These are phyloP conservation scores for Rallus crepitans DNA, from an alignment of 2,797 vertebrate genomes.

Conservation along the genomic window DNA sequence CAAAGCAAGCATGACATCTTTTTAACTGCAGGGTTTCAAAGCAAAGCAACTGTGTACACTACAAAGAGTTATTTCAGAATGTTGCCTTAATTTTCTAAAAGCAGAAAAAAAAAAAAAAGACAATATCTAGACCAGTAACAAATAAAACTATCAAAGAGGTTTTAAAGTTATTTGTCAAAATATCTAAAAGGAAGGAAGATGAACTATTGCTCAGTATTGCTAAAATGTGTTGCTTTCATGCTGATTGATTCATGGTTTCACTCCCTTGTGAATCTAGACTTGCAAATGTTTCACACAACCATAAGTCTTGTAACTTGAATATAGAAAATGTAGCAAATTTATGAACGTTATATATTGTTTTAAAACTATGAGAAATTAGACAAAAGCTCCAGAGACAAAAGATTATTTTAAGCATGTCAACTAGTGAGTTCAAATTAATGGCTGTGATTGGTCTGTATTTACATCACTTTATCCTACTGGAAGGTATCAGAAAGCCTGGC, in stretches of 20 bases:
- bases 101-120: not conserved
- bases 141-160: not conserved
- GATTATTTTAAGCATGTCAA: not conserved
- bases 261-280: not conserved
- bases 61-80: not conserved
- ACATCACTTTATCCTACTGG: not conserved
- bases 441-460: not conserved
- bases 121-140: not conserved
- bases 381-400: not conserved
- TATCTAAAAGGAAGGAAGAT: not conserved
- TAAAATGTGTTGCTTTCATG: not conserved
- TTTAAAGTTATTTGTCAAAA: not conserved
- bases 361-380: not conserved
- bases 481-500: not conserved
- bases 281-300: not conserved
- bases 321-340: not conserved
- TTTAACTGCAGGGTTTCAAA: not conserved
- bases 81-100: not conserved
- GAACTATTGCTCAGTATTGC: not conserved
- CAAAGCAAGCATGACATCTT: not conserved
- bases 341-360: not conserved
- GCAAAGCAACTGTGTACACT: not conserved
- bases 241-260: not conserved
- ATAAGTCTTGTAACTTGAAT: not conserved
- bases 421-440: not conserved